Evolutionary conservation across 2,797 vertebrate genomes (phyloP).

Genomic region (Macrochelys suwanniensis): DNA sequence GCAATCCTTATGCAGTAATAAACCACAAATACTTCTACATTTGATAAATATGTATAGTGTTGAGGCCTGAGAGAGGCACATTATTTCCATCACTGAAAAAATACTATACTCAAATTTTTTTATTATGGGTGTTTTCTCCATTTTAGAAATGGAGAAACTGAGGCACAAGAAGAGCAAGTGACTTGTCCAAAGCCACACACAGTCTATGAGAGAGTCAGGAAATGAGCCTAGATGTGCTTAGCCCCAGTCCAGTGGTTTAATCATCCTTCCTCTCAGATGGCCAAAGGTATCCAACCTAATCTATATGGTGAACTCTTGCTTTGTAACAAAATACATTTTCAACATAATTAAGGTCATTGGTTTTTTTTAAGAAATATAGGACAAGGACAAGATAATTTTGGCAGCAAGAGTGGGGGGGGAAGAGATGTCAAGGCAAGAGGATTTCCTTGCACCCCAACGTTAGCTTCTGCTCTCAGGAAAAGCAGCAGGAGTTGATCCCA

Average conservation of each 20-base stretch:
- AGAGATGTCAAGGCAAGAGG: not conserved
- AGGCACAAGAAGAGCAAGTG: no score
- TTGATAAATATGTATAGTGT: not conserved
- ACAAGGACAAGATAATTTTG: not conserved
- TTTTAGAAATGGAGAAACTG: not conserved
- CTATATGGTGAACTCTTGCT: not conserved
- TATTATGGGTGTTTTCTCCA: not conserved
- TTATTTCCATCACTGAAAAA: not conserved
- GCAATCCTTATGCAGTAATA: not conserved
- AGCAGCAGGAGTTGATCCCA: not conserved
- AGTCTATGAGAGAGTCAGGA: not conserved
- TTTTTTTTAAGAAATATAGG: not conserved
- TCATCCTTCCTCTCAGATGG: not conserved
- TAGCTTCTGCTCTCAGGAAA: not conserved
- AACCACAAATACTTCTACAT: not conserved
- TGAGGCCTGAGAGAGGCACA: not conserved
- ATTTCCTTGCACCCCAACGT: not conserved
- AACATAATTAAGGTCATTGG: not conserved
- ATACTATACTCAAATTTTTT: not conserved
- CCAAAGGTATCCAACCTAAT: not conserved
- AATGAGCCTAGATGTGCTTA: not conserved
- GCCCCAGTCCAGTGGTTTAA: not conserved
- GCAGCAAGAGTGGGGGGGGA: not conserved
- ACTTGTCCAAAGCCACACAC: not conserved
- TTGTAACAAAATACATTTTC: not conserved